Evolutionary conservation across 2,113 vertebrate species (phyloP).

Genomic region (Grantiella picta): DNA sequence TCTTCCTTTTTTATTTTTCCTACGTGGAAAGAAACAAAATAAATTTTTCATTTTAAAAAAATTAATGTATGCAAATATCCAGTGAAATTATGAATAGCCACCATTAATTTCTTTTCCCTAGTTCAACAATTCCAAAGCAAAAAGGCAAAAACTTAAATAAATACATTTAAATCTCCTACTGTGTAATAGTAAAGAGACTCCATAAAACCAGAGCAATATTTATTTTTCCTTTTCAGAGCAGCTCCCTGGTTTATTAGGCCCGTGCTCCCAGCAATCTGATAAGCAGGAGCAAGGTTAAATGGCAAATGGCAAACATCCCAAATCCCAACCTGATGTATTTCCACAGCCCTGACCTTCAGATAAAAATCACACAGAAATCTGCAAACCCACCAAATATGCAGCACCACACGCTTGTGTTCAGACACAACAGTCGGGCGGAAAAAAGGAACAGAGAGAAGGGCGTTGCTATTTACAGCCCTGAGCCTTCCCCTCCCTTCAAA

Average conservation of each 20-base stretch:
- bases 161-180: constrained; percentile 28
- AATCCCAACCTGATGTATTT: constrained; percentile 71
- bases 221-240: constrained; percentile 55
- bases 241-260: constrained; percentile 67
- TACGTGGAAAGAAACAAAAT: background rate
- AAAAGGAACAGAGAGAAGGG: constrained; percentile 17
- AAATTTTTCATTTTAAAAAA: constrained; percentile 37
- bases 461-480: constrained; percentile 31
- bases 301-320: constrained; percentile 69
- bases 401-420: constrained; percentile 47
- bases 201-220: constrained; percentile 40
- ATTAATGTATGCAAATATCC: constrained; percentile 53
- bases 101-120: background rate
- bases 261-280: constrained; percentile 67
- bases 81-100: constrained; percentile 25
- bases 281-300: constrained; percentile 70
- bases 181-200: constrained; percentile 25
- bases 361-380: constrained; percentile 66
- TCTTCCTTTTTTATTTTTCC: background rate
- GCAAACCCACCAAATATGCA: constrained; percentile 66
- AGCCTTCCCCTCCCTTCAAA: constrained; percentile 25
- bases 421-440: constrained; percentile 45
- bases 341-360: constrained; percentile 74
- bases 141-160: constrained; percentile 51
- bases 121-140: constrained; percentile 31